phyloP scores from a whole-genome alignment of 2,797 vertebrate species.

The Pipistrellus pipistrellus region DNA sequence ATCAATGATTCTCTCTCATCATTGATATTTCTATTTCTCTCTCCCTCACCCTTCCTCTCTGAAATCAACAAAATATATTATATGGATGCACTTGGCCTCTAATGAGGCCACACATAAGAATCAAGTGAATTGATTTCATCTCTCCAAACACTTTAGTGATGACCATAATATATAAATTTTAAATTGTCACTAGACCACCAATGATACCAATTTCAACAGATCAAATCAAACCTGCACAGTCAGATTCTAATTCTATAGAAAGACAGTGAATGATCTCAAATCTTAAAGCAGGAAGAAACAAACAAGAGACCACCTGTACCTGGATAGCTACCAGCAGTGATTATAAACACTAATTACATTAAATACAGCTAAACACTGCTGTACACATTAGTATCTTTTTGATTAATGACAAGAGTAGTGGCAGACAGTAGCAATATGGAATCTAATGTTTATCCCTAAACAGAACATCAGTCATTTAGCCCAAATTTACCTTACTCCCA shows the following conservation, averaged over 20 bases:
- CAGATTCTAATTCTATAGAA: constrained; percentile 31
- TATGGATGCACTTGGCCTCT: neutral
- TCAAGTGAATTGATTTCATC: neutral
- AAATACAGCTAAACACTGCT: constrained; percentile 71
- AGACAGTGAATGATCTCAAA: constrained; percentile 52
- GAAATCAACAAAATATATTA: neutral
- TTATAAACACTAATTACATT: constrained; percentile 70
- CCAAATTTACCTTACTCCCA: constrained; percentile 81
- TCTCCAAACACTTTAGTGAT: neutral
- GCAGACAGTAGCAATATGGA: constrained; percentile 83
- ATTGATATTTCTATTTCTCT: too few relatives aligned
- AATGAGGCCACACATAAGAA: neutral
- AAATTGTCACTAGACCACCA: neutral
- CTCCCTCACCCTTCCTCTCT: too few relatives aligned
- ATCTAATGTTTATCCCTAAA: constrained; percentile 80
- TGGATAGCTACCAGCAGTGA: constrained; percentile 71
- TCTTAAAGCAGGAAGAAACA: constrained; percentile 9
- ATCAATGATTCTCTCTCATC: too few relatives aligned
- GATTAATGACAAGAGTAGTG: constrained; percentile 79
- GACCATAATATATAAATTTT: neutral
- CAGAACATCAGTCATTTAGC: constrained; percentile 77
- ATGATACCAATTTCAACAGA: neutral
- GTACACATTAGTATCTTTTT: constrained; percentile 77
- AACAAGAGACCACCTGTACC: constrained; percentile 69
- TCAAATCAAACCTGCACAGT: neutral